These are phyloP conservation scores for Sebastes wilsoni DNA, from an alignment of 2,797 vertebrate genomes.

Conservation along the genomic window DNA sequence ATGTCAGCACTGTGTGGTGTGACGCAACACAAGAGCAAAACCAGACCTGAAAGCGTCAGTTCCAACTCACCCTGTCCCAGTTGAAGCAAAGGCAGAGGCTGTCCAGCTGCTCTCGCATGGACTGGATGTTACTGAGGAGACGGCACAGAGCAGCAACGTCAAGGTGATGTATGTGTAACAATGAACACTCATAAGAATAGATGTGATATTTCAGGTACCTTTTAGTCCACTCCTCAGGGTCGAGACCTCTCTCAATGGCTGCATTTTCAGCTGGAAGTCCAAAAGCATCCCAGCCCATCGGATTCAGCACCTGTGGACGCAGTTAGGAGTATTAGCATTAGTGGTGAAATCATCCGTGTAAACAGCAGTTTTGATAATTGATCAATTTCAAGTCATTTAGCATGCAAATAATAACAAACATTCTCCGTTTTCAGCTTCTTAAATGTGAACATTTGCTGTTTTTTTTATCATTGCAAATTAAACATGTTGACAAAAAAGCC, in stretches of 20 bases:
- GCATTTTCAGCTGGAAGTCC: constrained; percentile 98
- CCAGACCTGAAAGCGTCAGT: neutral
- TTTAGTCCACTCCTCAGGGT: constrained; percentile 93
- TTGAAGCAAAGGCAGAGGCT: constrained; percentile 93
- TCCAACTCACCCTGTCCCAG: constrained; percentile 89
- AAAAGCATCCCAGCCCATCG: constrained; percentile 99
- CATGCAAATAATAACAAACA: neutral
- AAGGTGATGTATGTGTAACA: neutral
- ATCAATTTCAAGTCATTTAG: neutral
- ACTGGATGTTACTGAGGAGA: constrained; percentile 89
- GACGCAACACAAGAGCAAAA: neutral
- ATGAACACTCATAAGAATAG: neutral
- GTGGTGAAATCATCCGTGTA: neutral
- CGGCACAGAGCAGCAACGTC: neutral
- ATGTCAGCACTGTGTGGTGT: constrained; percentile 2
- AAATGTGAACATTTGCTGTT: neutral
- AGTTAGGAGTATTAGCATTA: neutral
- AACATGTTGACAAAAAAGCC: neutral
- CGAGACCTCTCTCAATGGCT: constrained; percentile 90
- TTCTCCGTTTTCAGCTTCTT: neutral
- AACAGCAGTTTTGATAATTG: neutral
- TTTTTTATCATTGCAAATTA: neutral
- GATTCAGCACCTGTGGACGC: constrained; percentile 90
- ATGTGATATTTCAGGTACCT: constrained; percentile 75
- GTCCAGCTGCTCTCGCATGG: constrained; percentile 93